Evolutionary conservation across 2,113 vertebrate species (phyloP), one percentile per base, ranked within the genome.

Genomic region (Crotalus horridus): DNA sequence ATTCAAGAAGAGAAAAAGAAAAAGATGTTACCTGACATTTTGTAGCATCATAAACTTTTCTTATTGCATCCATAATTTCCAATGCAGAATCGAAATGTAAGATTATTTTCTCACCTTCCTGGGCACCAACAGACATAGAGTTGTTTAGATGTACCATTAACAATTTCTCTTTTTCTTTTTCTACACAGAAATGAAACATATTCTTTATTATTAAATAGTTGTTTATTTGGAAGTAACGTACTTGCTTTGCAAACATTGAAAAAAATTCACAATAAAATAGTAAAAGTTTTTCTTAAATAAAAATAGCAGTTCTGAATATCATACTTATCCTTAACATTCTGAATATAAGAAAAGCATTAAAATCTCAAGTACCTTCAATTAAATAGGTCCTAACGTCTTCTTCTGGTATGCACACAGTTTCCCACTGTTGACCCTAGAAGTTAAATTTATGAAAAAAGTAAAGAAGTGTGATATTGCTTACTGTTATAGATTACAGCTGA

Each of bases 361-460:
- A 87, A 51, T 39, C 6, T 39, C 48, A 23, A 87, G 24, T 98
- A 99, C 99, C 99, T 98, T 98, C 98, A 88, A 99, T 95, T 92
- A 91, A 97, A 96, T 98, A 99, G 92, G 96, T 95, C 6, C 97
- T 93, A 56, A 99, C 98, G 94, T 98, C 98, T 93, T 98, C 98
- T 94, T 99, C 98, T 94, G 96, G 97, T 64, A 99, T 97, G 46
- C 97, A 97, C 24, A 99, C 97, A 48, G 98, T 99, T 97, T 99
- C 99, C 99, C 99, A 99, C 26, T 98, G 98, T n/a, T 96, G 97
- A 87, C 98, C 98, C 99, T 99, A 93, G 87, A 91, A 96, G 95
- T 43, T 74, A 96, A 94, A 86, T 43, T 85, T 53, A 51, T 90
- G n/a, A 21, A 61, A 85, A 90, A 58, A 17, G 12, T 17, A n/a